Base-by-base conservation (phyloP, 2,797 vertebrate species). In the Echiichthys vipera region DNA sequence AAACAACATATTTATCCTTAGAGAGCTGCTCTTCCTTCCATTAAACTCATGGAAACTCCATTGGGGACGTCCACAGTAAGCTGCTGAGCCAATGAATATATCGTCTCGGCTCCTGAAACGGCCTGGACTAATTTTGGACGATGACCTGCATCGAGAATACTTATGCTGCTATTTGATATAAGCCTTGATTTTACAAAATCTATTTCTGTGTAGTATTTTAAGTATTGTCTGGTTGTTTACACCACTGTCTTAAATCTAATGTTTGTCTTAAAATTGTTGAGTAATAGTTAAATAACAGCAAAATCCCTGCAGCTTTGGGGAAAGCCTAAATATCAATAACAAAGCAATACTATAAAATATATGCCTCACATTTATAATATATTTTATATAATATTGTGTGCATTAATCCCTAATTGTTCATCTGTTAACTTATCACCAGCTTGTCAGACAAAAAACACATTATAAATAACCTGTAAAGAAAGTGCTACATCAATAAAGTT, bases 41-140 rank as follows among this genome's bases (percentile, higher is more conserved):
- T 40, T 77, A 54, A 71, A 57, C 10, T 25, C 30, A 68, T 39
- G 43, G 32, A 73, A 74, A 56, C 43, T 61, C 63, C 20, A 66
- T 45, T 36, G 66, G 29, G 13, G 22, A 39, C 4, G 10, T 42
- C 20, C 56, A 20, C 24, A 54, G 29, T 5, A 2, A 22, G 47
- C 6, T 24, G 39, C 18, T 0, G 0, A 42, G 58, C 18, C 30
- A 54, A 25, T n/a, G n/a, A 14, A 75, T 36, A 53, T 39, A 32
- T 59, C n/a, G n/a, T n/a, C 27, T 63, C 74, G 20, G 29, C 51
- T 73, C 27, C 17, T 43, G 24, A 54, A 37, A 32, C 9, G 17
- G n/a, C 22, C 25, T 10, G 4, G 20, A 54, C 27, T 79, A 39
- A 67, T 70, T 77, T 64, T 47, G 47, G 77, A 70, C 20, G 14